phyloP scores from a whole-genome alignment of 2,888 invertebrate species.

The Perizoma flavofasciatum region DNA sequence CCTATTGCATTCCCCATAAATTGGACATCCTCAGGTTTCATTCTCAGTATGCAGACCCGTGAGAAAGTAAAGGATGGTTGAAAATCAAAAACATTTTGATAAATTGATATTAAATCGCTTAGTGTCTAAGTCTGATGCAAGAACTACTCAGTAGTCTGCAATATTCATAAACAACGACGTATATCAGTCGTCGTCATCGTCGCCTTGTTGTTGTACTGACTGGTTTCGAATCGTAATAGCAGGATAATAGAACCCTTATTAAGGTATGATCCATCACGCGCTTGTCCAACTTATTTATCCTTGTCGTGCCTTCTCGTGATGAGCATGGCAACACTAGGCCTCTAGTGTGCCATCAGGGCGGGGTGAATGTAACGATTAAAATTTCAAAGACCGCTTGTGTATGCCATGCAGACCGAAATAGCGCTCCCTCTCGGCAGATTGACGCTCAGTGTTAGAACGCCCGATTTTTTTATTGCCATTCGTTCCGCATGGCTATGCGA shows the following conservation, averaged over 20 bases:
- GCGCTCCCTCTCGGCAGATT: slow-evolving; percentile 70
- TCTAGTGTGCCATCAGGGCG: slow-evolving; percentile 70
- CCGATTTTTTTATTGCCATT: slow-evolving; percentile 47
- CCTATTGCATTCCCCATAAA: too few species aligned
- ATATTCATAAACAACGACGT: too few species aligned
- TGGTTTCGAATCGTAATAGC: too few species aligned
- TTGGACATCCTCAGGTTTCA: too few species aligned
- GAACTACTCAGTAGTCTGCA: too few species aligned
- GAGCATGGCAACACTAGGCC: slow-evolving; percentile 61
- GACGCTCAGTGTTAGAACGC: slow-evolving; percentile 60
- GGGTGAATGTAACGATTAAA: slow-evolving; percentile 83
- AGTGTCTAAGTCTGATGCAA: too few species aligned
- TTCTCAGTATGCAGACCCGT: too few species aligned
- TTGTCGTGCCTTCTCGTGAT: slow-evolving; percentile 52
- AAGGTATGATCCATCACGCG: background rate
- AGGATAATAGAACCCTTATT: background rate
- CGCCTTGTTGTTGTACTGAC: too few species aligned
- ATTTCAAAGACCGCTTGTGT: slow-evolving; percentile 79
- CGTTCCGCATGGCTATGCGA: slow-evolving; percentile 44
- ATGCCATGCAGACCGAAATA: slow-evolving; percentile 75
- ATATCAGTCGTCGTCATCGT: too few species aligned
- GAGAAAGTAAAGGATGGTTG: too few species aligned
- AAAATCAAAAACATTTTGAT: too few species aligned
- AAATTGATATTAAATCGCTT: too few species aligned
- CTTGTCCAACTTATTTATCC: slow-evolving; percentile 40